phyloP scores from a whole-genome alignment of 2,888 invertebrate species.

The Megamerina dolium region DNA sequence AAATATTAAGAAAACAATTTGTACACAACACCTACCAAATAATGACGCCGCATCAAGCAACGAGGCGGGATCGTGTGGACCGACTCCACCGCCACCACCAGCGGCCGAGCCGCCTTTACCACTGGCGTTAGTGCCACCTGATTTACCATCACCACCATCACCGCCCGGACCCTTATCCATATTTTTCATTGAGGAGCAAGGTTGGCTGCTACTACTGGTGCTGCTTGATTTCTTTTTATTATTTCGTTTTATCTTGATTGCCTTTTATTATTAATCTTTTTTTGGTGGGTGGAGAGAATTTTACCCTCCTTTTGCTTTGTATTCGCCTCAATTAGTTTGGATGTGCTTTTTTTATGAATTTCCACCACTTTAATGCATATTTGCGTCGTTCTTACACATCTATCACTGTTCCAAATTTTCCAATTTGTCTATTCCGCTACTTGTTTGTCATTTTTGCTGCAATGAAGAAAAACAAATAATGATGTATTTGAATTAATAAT shows the following conservation, averaged over 20 bases:
- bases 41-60: constrained; percentile 75
- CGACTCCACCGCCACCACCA: constrained; percentile 36
- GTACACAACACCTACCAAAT: constrained; percentile 52
- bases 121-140: constrained; percentile 50
- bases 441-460: no score
- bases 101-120: constrained; percentile 49
- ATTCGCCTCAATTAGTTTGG: no score
- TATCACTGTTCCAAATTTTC: no score
- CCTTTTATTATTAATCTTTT: no score
- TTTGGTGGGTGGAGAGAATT: constrained; percentile 15
- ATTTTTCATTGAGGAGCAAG: constrained; percentile 32
- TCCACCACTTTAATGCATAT: background rate
- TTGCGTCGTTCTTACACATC: background rate
- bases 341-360: no score
- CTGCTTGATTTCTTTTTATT: constrained; percentile 23
- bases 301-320: background rate
- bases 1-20: background rate
- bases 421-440: no score
- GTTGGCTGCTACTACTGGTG: constrained; percentile 4
- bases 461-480: no score
- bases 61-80: constrained; percentile 58
- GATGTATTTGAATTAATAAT: no score
- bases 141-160: constrained; percentile 47
- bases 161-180: constrained; percentile 81
- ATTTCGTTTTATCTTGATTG: constrained; percentile 31